Base-by-base conservation (phyloP, 2,113 vertebrate genomes). In the Agelaius phoeniceus region DNA sequence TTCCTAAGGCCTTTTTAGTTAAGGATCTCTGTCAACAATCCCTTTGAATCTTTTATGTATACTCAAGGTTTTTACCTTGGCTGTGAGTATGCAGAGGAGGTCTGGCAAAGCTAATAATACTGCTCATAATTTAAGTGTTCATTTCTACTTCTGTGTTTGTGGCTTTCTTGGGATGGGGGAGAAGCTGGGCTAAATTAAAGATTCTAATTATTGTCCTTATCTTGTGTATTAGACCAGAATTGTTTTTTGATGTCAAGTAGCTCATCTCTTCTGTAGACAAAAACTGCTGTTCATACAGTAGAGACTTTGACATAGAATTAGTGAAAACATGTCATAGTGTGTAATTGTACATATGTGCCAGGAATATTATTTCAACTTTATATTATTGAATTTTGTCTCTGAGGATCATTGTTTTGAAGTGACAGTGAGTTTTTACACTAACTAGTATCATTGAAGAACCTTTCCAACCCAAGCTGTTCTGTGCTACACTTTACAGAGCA, bases 1-100 rank as follows among this genome's bases (percentile, higher is more conserved):
- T 90, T 87, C 68, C 81, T 91, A 80, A 74, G 81, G 54, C 46
- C 35, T 14, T 87, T 96, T 91, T 71, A 62, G 69, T 89, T 91
- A 84, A 81, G 22, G 33, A 41, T 85, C 58, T 93, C 31, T 82
- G 62, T 93, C 72, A 94, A 19, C 74, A 87, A 24, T 84, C 28
- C 24, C 15, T 89, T 87, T 79, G 41, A 93, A 79, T 89, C 43
- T 94, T 77, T 76, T 46, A 33, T 91, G 21, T 16, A 14, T 16
- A 63, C 0, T 3, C 23, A 76, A 43, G 15, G 35, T 68, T 90
- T 86, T 90, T 82, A 84, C 80, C 30, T 78, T 84, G 71, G 14
- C 33, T 87, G 7, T 85, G 71, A 76, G 26, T 71, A 63, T 73
- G 79, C 37, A 79, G 44, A 68, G 4, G 44, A 76, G 8, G 7